Conservation (phyloP, 2,888 invertebrate genomes). For the Penaeus monodon region DNA sequence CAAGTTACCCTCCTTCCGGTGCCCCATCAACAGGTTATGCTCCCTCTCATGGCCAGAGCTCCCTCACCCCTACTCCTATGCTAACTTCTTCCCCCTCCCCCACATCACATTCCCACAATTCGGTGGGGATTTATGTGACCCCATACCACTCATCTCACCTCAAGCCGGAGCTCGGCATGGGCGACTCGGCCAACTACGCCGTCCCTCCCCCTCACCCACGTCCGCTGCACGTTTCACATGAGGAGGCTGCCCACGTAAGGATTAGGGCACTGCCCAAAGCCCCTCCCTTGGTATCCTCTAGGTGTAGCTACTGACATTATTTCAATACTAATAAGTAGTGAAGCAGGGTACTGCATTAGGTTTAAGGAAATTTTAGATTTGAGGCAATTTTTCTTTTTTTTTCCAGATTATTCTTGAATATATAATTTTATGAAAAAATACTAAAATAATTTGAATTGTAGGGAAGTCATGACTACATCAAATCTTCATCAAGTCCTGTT, state of each 20-base stretch:
- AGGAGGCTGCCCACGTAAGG: slow-evolving; percentile 44
- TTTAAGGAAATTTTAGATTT: too few species aligned
- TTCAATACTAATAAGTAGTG: too few species aligned
- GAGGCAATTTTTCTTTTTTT: too few species aligned
- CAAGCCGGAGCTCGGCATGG: background rate
- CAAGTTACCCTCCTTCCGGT: slow-evolving; percentile 6
- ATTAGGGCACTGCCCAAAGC: background rate
- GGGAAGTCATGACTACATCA: too few species aligned
- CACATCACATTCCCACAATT: background rate
- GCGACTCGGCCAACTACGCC: slow-evolving; percentile 53
- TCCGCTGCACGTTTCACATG: slow-evolving; percentile 27
- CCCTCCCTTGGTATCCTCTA: too few species aligned
- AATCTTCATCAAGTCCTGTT: too few species aligned
- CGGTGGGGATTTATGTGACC: background rate
- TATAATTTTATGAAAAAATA: too few species aligned
- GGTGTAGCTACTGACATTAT: too few species aligned
- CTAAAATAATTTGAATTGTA: too few species aligned
- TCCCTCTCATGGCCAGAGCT: background rate
- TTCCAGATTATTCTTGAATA: too few species aligned
- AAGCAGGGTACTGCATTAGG: too few species aligned
- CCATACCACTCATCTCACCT: slow-evolving; percentile 23
- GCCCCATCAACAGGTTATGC: background rate
- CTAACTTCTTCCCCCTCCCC: slow-evolving; percentile 13
- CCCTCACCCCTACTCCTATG: slow-evolving; percentile 11
- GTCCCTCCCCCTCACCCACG: slow-evolving; percentile 57